A percentile compares a stretch with the other conserved stretches of the same genome.
These are phyloP conservation scores for Toxotes chatareus DNA, from an alignment of 2,113 vertebrate species.

Conservation along the genomic window DNA sequence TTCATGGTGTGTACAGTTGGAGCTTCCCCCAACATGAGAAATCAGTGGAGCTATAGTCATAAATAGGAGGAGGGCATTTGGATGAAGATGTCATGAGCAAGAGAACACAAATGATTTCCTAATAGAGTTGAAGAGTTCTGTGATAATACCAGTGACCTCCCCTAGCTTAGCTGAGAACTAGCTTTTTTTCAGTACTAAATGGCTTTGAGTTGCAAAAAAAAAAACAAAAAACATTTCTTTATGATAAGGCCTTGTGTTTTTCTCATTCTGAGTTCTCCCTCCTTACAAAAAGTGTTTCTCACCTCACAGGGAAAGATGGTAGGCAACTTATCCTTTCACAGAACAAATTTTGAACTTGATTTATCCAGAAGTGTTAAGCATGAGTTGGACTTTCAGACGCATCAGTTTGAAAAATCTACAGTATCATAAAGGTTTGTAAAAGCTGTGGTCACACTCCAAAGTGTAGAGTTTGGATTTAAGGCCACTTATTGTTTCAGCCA, in stretches of 20 bases:
- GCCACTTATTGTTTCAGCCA: conserved; percentile 83
- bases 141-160: conserved; percentile 66
- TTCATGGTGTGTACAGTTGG: conserved; percentile 62
- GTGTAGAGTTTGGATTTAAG: conserved; percentile 67
- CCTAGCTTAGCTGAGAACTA: conserved; percentile 63
- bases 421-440: conserved; percentile 77
- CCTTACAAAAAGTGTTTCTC: conserved; percentile 58
- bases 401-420: conserved; percentile 68
- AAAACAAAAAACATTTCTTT: conserved; percentile 26
- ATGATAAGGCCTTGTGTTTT: conserved; percentile 63
- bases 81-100: conserved; percentile 56
- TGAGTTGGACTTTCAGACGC: conserved; percentile 58
- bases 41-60: conserved; percentile 13
- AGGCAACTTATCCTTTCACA: conserved; percentile 48
- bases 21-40: conserved; percentile 27
- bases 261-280: conserved; percentile 64
- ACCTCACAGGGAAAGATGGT: conserved; percentile 42
- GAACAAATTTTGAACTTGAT: conserved; percentile 78
- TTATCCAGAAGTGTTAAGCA: conserved; percentile 76
- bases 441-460: conserved; percentile 71
- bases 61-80: conserved; percentile 16
- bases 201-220: conserved; percentile 61
- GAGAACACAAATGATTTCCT: conserved; percentile 63
- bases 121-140: conserved; percentile 71
- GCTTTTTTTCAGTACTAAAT: conserved; percentile 46